Evolutionary conservation across 2,888 invertebrate species (phyloP).

Genomic region (Dendrolimus houi): DNA sequence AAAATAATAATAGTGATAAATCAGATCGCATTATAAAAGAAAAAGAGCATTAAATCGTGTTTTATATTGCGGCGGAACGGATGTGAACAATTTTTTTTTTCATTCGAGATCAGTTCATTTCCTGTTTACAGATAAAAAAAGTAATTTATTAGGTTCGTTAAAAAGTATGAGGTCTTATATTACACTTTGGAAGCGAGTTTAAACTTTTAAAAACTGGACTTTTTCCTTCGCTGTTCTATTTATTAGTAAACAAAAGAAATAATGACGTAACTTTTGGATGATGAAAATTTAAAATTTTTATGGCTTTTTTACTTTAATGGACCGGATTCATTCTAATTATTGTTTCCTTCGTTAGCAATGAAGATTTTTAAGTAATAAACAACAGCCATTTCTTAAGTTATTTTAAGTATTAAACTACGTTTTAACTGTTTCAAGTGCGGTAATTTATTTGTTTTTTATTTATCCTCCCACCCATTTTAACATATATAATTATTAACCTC

Average conservation of each 20-base stretch:
- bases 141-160: conserved; percentile 19
- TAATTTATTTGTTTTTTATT: too few relatives aligned
- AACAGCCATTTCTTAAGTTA: too few relatives aligned
- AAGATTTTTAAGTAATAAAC: too few relatives aligned
- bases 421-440: too few relatives aligned
- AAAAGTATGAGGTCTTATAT: neutral
- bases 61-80: neutral
- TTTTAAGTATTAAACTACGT: too few relatives aligned
- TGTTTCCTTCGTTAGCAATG: neutral
- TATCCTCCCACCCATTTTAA: too few relatives aligned
- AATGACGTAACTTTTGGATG: neutral
- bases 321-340: neutral
- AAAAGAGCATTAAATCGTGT: neutral
- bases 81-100: neutral
- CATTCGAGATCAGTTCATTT: conserved; percentile 8
- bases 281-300: neutral
- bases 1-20: neutral
- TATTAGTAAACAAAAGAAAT: neutral
- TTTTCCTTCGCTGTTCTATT: neutral
- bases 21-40: neutral
- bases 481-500: too few relatives aligned
- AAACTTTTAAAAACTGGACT: neutral
- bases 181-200: neutral
- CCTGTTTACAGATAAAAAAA: conserved; percentile 19
- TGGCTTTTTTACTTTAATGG: neutral